These are phyloP conservation scores for Vombatus ursinus DNA, from an alignment of 2,113 vertebrate genomes.

Conservation along the genomic window DNA sequence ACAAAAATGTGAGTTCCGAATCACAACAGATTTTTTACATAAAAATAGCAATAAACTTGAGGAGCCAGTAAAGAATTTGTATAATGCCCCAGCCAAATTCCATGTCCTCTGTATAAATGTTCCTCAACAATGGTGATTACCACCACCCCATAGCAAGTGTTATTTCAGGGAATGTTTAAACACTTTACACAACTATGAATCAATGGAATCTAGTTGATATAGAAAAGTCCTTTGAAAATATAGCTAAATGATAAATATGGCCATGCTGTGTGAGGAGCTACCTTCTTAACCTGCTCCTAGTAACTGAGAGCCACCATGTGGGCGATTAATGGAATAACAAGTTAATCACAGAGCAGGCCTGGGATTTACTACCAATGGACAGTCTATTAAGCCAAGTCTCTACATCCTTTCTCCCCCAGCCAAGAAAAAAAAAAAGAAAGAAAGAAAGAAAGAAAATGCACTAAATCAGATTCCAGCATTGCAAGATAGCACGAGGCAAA, in stretches of 20 bases:
- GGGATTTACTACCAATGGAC: fast-evolving
- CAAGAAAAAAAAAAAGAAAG: background rate
- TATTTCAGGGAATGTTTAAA: constrained; percentile 21
- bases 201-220: constrained; percentile 4
- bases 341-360: background rate
- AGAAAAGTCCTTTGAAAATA: background rate
- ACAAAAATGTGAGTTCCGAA: background rate
- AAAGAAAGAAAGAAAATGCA: background rate
- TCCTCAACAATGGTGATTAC: background rate
- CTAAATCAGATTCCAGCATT: constrained; percentile 10
- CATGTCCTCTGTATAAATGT: background rate
- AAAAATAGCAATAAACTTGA: constrained; percentile 19
- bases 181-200: background rate
- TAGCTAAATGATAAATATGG: background rate
- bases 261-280: background rate
- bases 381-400: background rate
- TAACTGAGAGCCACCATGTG: constrained; percentile 82
- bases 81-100: background rate
- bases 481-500: constrained; percentile 39
- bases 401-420: background rate
- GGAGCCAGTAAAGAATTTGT: constrained; percentile 35
- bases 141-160: background rate
- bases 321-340: constrained; percentile 71
- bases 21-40: background rate
- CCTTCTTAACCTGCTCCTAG: constrained; percentile 39